Evolutionary conservation across 2,888 invertebrate species (phyloP).

Genomic region (Cremastobaeus sp.): DNA sequence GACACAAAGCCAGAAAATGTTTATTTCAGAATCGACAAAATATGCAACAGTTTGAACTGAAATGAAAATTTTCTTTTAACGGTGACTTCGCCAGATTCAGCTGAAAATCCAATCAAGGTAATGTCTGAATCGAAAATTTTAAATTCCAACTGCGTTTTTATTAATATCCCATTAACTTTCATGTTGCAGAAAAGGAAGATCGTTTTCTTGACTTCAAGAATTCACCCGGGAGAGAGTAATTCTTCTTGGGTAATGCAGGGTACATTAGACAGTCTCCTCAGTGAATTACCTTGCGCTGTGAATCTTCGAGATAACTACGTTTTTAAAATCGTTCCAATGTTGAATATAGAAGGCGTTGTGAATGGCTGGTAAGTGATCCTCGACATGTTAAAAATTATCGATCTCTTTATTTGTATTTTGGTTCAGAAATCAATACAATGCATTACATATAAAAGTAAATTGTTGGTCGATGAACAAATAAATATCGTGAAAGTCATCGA

Average conservation of each 20-base stretch:
- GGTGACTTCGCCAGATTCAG: slow-evolving; percentile 83
- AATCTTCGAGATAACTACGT: slow-evolving; percentile 85
- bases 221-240: slow-evolving; percentile 94
- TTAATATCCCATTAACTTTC: no score
- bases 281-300: slow-evolving; percentile 80
- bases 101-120: slow-evolving; percentile 81
- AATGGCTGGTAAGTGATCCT: slow-evolving; percentile 80
- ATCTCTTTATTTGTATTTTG: slow-evolving; percentile 72
- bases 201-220: slow-evolving; percentile 87
- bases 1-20: slow-evolving; percentile 79
- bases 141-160: no score
- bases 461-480: slow-evolving; percentile 41
- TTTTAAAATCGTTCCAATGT: slow-evolving; percentile 93
- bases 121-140: no score
- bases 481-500: slow-evolving; percentile 52
- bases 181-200: slow-evolving; percentile 83
- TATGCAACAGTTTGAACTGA: slow-evolving; percentile 85
- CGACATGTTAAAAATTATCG: slow-evolving; percentile 60
- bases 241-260: slow-evolving; percentile 94
- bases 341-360: slow-evolving; percentile 92
- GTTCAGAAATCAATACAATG: slow-evolving; percentile 68
- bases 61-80: slow-evolving; percentile 88
- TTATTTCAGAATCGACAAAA: slow-evolving; percentile 83
- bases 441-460: slow-evolving; percentile 44
- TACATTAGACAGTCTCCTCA: slow-evolving; percentile 83